Evolutionary conservation across 2,113 vertebrate genomes (phyloP), one percentile per base, ranked within the genome.

Genomic region (Calyptommatus sinebrachiatus): DNA sequence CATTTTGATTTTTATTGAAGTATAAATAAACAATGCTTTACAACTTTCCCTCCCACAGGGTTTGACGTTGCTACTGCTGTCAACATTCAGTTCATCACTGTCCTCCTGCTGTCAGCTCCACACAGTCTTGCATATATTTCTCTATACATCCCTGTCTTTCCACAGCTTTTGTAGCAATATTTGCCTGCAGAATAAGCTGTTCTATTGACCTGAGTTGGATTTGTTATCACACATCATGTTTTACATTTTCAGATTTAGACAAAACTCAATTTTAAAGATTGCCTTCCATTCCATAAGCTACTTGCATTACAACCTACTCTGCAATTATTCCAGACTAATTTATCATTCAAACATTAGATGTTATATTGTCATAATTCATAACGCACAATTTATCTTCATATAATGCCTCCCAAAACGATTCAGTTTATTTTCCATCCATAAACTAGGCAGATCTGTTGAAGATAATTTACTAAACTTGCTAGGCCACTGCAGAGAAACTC

Each of bases 1-100:
- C 81, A 81, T 92, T 89, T 89, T 72, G 45, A 88, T 91, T 88
- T 89, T 90, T 88, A 68, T 81, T 50, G 63, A 81, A 74, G 48
- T 67, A 57, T 81, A 83, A 83, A 85, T 74, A 83, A 87, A 82
- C 65, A 35, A 86, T 79, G 86, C 90, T 78, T 31, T 21, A 87
- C 70, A 60, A 80, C 60, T 77, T 73, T 75, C 48, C 65, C 89
- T 70, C 82, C 45, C 57, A 68, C 69, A 81, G 26, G 74, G 28
- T 76, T 83, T 78, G 73, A 81, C 50, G 35, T 71, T 84, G 85
- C 41, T 2, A 48, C 57, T 86, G 86, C 66, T 21, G 62, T 62
- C 62, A 72, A 29, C 18, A 66, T 75, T 75, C 50, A 80, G 28
- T 35, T 83, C 29, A 85, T 87, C 89, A 7, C 60, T 76, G 1